A percentile compares a stretch with the other conserved stretches of the same genome.
These are phyloP conservation scores for Sarcophaga caerulescens DNA, from an alignment of 2,888 invertebrate species.

Conservation along the genomic window DNA sequence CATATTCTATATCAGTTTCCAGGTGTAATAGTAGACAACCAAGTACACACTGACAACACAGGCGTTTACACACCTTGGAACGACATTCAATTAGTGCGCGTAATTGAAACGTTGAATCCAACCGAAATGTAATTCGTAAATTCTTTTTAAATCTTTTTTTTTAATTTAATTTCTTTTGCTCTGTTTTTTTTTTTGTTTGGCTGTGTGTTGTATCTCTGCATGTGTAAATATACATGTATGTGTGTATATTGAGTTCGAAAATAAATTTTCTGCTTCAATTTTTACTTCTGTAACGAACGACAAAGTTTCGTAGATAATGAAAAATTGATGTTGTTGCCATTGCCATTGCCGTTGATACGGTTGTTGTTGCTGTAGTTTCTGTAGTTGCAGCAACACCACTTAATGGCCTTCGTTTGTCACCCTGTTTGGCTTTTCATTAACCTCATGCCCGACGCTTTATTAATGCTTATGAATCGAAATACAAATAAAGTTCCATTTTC, in stretches of 20 bases:
- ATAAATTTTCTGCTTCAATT: conserved; percentile 58
- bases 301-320: conserved; percentile 30
- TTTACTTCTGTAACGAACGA: conserved; percentile 30
- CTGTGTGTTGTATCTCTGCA: background rate
- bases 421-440: conserved; percentile 55
- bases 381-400: conserved; percentile 32
- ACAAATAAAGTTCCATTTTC: background rate
- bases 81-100: conserved; percentile 62
- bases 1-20: conserved; percentile 44
- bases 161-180: conserved; percentile 36
- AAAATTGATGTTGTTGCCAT: conserved; percentile 13
- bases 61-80: conserved; percentile 48
- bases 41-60: background rate
- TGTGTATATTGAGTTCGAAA: conserved; percentile 67
- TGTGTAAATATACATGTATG: conserved; percentile 11
- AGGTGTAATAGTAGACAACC: conserved; percentile 42
- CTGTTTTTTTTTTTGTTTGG: background rate
- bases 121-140: conserved; percentile 67
- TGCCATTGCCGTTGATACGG: too few relatives aligned
- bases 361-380: background rate
- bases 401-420: conserved; percentile 48
- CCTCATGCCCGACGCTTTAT: conserved; percentile 43
- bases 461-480: conserved; percentile 44
- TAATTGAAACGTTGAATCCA: conserved; percentile 63
- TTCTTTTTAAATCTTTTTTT: conserved; percentile 68